Base-by-base conservation (phyloP, 2,113 vertebrate species). In the Mustela lutreola region DNA sequence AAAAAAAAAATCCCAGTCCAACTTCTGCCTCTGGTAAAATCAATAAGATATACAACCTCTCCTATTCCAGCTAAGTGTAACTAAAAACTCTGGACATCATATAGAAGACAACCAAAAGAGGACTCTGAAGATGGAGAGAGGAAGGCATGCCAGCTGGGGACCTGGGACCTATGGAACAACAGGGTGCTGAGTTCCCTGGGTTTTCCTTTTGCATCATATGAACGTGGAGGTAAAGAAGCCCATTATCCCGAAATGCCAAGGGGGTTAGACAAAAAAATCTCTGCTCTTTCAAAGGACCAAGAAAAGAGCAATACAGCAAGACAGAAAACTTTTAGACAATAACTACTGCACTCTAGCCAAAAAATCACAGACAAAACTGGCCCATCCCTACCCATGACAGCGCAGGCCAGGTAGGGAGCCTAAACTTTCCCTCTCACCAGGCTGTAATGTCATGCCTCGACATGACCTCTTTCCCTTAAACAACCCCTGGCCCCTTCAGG, bases 11-110 rank as follows among this genome's bases (percentile, higher is more conserved):
- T 63, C 82, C 39, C 31, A 63, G 5, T 50, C 33, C 42, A 83
- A 94, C 63, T 92, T 91, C 39, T 11, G 5, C 14, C 53, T 88
- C 62, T 31, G 33, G 60, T 42, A 97, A 96, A 73, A 91, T 36
- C 12, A 39, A 82, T 36, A 19, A 78, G 3, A 56, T 33, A 5
- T 50, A 65, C n/a, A 36, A 24, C 70, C 31, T 33, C 75, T 62
- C 33, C 21, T 56, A 45, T 36, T 86, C 63, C 31, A 50, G 80
- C 36, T 73, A 79, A 92, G 18, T 26, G 63, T 63, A 93, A 85
- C 45, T 39, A 78, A 95, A 39, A 45, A 24, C 1, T 16, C 50
- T 56, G 11, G n/a, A n/a, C 5, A 70, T 11, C 11, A 65, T 12
- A 60, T 4, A 67, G 31, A 75, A 89, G 26, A 53, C 70, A 80